Evolutionary conservation across 1,140 invertebrate species (phyloP).

Genomic region (Aphelenchoides besseyi): DNA sequence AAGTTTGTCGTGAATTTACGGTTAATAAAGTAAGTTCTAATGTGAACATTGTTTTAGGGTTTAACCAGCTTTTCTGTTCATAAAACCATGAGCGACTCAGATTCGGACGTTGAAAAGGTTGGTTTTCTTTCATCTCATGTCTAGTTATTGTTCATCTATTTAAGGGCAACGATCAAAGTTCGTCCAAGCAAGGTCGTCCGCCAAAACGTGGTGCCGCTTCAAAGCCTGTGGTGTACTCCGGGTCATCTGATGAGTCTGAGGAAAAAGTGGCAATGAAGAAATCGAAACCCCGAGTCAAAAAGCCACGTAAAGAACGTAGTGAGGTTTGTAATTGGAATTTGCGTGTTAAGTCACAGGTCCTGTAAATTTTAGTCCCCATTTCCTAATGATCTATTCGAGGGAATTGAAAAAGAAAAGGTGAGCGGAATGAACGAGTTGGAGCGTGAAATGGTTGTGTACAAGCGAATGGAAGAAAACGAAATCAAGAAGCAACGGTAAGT

Average conservation of each 20-base stretch:
- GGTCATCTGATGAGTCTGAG: neutral
- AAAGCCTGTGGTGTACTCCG: neutral
- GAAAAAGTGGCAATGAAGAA: neutral
- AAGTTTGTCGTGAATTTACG: too few relatives aligned
- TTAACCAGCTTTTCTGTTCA: too few relatives aligned
- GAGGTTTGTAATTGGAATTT: too few relatives aligned
- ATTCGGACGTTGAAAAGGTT: neutral
- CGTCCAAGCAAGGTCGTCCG: neutral
- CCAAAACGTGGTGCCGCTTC: neutral
- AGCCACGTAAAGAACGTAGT: neutral
- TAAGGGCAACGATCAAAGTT: neutral
- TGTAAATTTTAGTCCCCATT: slow-evolving; percentile 1
- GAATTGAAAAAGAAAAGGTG: slow-evolving; percentile 12
- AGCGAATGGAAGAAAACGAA: slow-evolving; percentile 35
- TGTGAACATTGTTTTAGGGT: too few relatives aligned
- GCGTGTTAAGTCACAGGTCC: too few relatives aligned
- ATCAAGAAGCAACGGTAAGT: slow-evolving; percentile 29
- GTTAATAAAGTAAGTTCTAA: too few relatives aligned
- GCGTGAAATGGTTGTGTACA: slow-evolving; percentile 31
- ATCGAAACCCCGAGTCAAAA: neutral
- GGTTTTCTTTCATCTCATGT: neutral
- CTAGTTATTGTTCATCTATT: neutral
- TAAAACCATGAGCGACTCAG: neutral
- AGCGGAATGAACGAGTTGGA: slow-evolving; percentile 34
- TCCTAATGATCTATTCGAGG: neutral